Evolutionary conservation across 2,888 invertebrate species (phyloP), one percentile per base, ranked within the genome.

Genomic region (Chymomyza fuscimana): DNA sequence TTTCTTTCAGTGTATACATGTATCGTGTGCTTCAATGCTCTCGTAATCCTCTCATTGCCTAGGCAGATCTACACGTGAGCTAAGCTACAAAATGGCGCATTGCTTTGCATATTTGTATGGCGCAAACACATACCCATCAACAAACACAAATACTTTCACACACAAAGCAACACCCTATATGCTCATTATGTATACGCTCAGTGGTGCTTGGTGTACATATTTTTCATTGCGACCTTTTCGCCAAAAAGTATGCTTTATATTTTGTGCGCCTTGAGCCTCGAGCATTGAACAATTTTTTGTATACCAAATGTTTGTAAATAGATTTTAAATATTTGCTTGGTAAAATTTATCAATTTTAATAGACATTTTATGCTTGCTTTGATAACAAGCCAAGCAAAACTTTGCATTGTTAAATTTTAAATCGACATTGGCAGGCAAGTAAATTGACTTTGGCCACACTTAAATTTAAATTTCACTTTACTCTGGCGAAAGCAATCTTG

Each of bases 191-290:
- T 50, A 15, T 56, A 50, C 54, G 32, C 51, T 52, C 58, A n/a
- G 32, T 54, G 16, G 51, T 16, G 70, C 63, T 15, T 29, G 64
- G 10, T 6, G n/a, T n/a, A 16, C 32, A 16, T 22, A 54, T n/a
- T 65, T n/a, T 65, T 72, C 65, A 63, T 32, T 52, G 16, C n/a
- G 63, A 63, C 63, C 65, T 60, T 58, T 61, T 54, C 2, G 0
- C 40, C 40, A 5, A 46, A 46, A 46, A 46, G 36, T 36, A 36
- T 61, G 64, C 32, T 63, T 59, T 65, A 64, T 59, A 66, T 52
- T 16, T 50, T 25, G 16, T 4, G 29, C n/a, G 19, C 15, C 16
- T 10, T 32, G 40, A 19, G 40, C 40, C 40, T 12, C 40, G 12
- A 46, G 40, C 40, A 46, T 46, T 46, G 40, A 15, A 4, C 40